Evolutionary conservation across 2,797 vertebrate genomes (phyloP), one percentile per base, ranked within the genome.

Genomic region (Platalea minor): DNA sequence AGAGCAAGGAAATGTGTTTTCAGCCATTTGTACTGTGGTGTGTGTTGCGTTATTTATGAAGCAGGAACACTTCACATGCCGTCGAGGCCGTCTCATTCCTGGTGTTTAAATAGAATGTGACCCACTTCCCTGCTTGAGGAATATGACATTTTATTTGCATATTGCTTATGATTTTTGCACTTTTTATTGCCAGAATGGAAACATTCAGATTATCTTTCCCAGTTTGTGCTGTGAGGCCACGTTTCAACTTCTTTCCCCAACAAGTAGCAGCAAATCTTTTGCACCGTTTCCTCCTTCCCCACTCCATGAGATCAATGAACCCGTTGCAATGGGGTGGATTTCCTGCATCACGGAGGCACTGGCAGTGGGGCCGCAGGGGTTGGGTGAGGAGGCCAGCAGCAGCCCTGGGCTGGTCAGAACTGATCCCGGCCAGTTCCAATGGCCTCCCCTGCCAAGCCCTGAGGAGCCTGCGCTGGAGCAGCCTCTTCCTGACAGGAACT

Each of bases 391-490:
- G 29, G 23, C 15, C 41, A 29, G 29, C 4, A 0, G 12, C 50
- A 63, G 59, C 50, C 28, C 17, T 21, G 10, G n/a, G 9, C 48
- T 11, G 9, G 7, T 15, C 2, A 1, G 26, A 60, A 35, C 18
- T 2, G 3, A 14, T 20, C 29, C 31, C 11, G 0, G 8, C 12
- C 6, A 10, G 10, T 10, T 46, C 41, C 28, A n/a, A 3, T 2
- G 2, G 20, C 37, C 9, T 14, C 18, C 54, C 7, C 16, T 1
- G 0, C 5, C 0, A 0, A 39, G 15, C 29, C 35, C 54, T 41
- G 17, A 39, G 29, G 11, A 59, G 43, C 14, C 31, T 7, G 13
- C 1, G 1, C 19, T 0, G 1, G 53, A 51, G 26, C 15, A 61
- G 19, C 13, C 0, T 16, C 35, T 39, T 69, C 29, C 19, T 68